Conservation (phyloP, 2,797 vertebrate species). For the Oophaga sylvatica region DNA sequence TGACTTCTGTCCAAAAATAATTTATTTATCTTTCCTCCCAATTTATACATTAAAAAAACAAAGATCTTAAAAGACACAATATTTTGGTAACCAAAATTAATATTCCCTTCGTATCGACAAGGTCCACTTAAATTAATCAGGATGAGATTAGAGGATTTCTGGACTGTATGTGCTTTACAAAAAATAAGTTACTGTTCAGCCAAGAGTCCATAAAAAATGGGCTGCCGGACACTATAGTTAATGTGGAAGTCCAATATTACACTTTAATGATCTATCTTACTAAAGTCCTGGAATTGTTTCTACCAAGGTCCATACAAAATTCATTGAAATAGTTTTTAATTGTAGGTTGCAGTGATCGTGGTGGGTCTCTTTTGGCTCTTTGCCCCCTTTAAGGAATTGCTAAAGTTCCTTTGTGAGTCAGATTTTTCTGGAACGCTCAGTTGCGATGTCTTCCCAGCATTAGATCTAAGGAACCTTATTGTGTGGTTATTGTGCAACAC, state of each 20-base stretch:
- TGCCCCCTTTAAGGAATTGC: neutral
- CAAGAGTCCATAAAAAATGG: neutral
- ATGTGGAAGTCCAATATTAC: neutral
- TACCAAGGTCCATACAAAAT: too few relatives aligned
- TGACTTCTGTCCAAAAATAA: slow-evolving; percentile 25
- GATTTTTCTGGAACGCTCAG: too few relatives aligned
- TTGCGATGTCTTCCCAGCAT: too few relatives aligned
- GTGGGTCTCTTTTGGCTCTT: neutral
- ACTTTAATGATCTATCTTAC: too few relatives aligned
- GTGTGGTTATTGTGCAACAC: too few relatives aligned
- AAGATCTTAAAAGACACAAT: neutral
- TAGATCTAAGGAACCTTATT: too few relatives aligned
- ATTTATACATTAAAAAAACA: slow-evolving; percentile 8
- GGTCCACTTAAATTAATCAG: neutral
- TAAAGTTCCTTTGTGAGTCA: neutral
- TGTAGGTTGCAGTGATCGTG: too few relatives aligned
- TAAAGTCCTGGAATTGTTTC: too few relatives aligned
- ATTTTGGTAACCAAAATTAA: neutral
- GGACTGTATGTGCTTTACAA: neutral
- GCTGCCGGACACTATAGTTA: neutral
- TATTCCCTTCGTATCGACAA: neutral
- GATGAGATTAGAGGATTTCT: neutral
- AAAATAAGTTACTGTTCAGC: neutral
- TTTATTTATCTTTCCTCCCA: slow-evolving; percentile 41
- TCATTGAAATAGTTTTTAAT: too few relatives aligned